These are phyloP conservation scores for Philhelius pedissequus DNA, from an alignment of 2,888 invertebrate species.

Conservation along the genomic window DNA sequence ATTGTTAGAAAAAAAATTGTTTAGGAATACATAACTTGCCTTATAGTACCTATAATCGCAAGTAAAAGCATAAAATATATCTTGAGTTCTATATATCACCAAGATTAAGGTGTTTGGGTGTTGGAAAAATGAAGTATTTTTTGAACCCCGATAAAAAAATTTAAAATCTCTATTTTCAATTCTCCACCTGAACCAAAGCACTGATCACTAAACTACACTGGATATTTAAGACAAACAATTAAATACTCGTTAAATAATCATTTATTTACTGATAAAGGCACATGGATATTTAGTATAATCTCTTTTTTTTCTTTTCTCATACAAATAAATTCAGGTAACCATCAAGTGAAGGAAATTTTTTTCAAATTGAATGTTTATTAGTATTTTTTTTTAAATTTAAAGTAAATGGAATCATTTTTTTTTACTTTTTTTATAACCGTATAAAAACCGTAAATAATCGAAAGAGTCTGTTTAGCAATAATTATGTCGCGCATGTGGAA, in stretches of 20 bases:
- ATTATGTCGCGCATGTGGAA: neutral
- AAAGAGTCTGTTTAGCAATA: neutral
- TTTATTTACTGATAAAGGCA: conserved; percentile 52
- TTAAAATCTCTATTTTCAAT: too few species aligned
- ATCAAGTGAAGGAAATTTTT: neutral
- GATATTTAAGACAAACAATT: conserved; percentile 19
- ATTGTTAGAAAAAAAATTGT: too few species aligned
- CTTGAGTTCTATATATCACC: too few species aligned
- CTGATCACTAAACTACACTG: too few species aligned
- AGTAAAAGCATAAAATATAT: too few species aligned
- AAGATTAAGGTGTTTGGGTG: too few species aligned
- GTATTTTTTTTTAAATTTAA: neutral
- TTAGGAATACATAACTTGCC: too few species aligned
- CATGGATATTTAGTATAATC: conserved; percentile 50
- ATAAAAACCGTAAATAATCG: neutral
- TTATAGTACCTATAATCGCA: too few species aligned
- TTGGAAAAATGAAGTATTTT: too few species aligned
- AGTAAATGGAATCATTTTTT: neutral
- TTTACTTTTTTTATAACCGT: neutral
- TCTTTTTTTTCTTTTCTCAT: conserved; percentile 7
- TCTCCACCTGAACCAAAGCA: too few species aligned
- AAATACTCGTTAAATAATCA: conserved; percentile 8
- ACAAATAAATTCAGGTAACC: conserved; percentile 53
- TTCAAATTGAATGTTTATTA: neutral
- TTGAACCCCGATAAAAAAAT: too few species aligned